Conservation (phyloP, 2,113 vertebrate genomes). For the Pleuronectes platessa region DNA sequence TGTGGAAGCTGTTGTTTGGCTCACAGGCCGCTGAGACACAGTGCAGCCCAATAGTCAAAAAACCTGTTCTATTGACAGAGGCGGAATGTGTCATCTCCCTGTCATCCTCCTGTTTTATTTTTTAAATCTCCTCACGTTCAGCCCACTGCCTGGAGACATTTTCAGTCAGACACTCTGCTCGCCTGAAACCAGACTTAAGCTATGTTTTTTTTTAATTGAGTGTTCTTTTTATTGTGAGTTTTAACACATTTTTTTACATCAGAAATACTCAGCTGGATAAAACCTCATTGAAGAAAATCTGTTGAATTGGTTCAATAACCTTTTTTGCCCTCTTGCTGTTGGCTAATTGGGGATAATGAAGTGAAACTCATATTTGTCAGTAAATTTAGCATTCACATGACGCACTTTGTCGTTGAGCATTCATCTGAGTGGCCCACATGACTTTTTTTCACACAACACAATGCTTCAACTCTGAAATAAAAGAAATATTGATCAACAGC, state of each 20-base stretch:
- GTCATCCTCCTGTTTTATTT: conserved; percentile 45
- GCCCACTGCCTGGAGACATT: conserved; percentile 27
- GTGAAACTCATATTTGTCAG: conserved; percentile 19
- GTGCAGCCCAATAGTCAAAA: conserved; percentile 41
- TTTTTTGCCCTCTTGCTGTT: neutral
- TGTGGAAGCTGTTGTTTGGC: conserved; percentile 73
- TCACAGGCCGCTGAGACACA: conserved; percentile 40
- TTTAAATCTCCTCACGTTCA: conserved; percentile 53
- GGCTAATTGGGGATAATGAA: neutral
- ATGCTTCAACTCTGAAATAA: conserved; percentile 14
- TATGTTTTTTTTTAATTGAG: neutral
- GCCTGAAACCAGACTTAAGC: conserved; percentile 10
- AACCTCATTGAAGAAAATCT: neutral
- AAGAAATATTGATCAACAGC: conserved; percentile 49
- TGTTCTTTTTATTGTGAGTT: neutral
- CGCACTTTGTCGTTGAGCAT: conserved; percentile 38
- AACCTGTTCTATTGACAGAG: conserved; percentile 62
- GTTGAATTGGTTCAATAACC: neutral
- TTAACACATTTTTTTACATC: neutral
- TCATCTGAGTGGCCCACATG: conserved; percentile 31
- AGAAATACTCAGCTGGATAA: neutral
- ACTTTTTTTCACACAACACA: conserved; percentile 26
- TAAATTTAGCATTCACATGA: conserved; percentile 39
- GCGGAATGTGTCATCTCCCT: conserved; percentile 62
- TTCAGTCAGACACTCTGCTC: neutral